Base-by-base conservation (phyloP, 2,888 invertebrate species). In the Nomada goodeniana region DNA sequence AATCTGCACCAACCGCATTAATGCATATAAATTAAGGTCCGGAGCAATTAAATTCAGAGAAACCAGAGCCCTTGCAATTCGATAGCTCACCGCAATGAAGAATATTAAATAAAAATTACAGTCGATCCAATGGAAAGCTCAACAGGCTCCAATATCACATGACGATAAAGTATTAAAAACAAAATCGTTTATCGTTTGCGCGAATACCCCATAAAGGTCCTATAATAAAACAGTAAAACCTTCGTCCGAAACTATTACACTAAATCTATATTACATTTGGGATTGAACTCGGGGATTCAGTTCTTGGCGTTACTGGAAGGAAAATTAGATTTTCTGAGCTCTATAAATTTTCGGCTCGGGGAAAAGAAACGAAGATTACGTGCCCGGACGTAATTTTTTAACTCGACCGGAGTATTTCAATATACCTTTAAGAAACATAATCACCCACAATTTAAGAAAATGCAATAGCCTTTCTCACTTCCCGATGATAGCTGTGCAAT, bases 121-220 rank as follows among this genome's bases (percentile, higher is more conserved):
- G 36, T 36, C 36, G 36, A 7, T 36, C 36, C 1, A 36, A 36
- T 36, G 1, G 36, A 36, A 36, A 36, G 36, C 7, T 36, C 1
- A 36, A 36, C n/a, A 26, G 18, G 0, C 7, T n/a, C 4, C 15
- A n/a, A 4, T 36, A 20, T 52, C 29, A 20, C 3, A 10, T 2
- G 9, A 13, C 29, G 15, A 67, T 67, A n/a, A 29, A 67, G 52
- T 52, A 67, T 36, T 67, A 52, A 52, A 67, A 1, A 2, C 65
- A 67, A 52, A 36, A 36, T 36, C 5, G 5, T 36, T 67, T 36
- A 67, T 67, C 65, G 20, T 52, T 52, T 67, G 65, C 52, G 52
- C 52, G 52, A 67, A 36, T 36, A 20, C 52, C 15, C 15, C 29
- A 15, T 3, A 29, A 52, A 20, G 36, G 52, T 36, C 29, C 9